A percentile compares a stretch with the other conserved stretches of the same genome.
These are phyloP conservation scores for Mylabris phalerata DNA, from an alignment of 1,140 invertebrate species.

Conservation along the genomic window DNA sequence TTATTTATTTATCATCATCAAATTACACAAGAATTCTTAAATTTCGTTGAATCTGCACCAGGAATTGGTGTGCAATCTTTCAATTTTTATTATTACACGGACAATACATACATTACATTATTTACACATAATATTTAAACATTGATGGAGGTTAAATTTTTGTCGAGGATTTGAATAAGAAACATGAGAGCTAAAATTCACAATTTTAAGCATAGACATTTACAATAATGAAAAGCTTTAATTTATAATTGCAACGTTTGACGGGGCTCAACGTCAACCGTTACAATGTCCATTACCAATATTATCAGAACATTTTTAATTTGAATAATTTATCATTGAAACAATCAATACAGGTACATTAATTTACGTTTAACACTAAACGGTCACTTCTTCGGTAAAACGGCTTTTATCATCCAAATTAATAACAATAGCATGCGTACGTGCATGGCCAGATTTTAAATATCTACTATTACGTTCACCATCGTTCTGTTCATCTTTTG, in stretches of 20 bases:
- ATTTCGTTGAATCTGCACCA: no score
- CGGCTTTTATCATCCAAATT: slow-evolving; percentile 72
- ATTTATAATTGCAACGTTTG: neutral
- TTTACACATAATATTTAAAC: no score
- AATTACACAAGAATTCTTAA: no score
- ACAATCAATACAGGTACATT: slow-evolving; percentile 3
- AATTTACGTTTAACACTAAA: slow-evolving; percentile 44
- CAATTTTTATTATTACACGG: no score
- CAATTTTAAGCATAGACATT: no score
- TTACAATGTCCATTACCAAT: neutral
- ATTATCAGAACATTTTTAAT: neutral
- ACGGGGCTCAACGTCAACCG: slow-evolving; percentile 9
- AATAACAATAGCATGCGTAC: slow-evolving; percentile 66
- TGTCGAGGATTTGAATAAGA: no score
- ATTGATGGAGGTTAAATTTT: no score
- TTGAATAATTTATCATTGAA: neutral
- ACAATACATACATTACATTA: no score
- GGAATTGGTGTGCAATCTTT: no score
- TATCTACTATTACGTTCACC: slow-evolving; percentile 35
- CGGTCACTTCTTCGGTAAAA: slow-evolving; percentile 73
- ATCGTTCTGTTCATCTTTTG: slow-evolving; percentile 27
- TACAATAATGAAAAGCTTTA: no score
- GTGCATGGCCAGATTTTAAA: slow-evolving; percentile 58
- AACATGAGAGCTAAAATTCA: no score
- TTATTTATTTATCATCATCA: no score